A percentile compares a stretch with the other conserved stretches of the same genome.
phyloP scores from a whole-genome alignment of 92 coral and sea anemone species.

The Zoanthus solanderi region DNA sequence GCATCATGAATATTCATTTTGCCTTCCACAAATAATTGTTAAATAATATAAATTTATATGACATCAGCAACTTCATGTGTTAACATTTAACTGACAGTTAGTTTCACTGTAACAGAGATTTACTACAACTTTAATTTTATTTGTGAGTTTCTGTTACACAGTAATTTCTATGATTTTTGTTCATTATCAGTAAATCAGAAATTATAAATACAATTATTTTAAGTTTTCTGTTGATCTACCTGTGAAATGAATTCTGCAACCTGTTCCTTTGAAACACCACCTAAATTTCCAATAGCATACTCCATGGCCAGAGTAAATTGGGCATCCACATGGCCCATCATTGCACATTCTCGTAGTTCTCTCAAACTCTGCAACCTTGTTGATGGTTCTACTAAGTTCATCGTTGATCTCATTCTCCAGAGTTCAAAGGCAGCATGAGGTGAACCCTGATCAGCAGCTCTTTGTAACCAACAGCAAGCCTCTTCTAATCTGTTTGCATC shows the following conservation, averaged over 20 bases:
- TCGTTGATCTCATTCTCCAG: conserved; percentile 78
- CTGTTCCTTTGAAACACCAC: conserved; percentile 81
- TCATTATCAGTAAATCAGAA: too few species aligned
- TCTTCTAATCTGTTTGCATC: conserved; percentile 70
- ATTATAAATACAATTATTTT: too few species aligned
- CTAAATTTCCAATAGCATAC: conserved; percentile 88
- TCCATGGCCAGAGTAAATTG: conserved; percentile 89
- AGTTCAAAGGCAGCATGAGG: conserved; percentile 93
- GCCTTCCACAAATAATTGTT: too few species aligned
- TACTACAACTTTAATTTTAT: not conserved
- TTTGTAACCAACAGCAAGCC: conserved; percentile 82
- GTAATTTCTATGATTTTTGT: too few species aligned
- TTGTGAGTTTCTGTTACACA: too few species aligned
- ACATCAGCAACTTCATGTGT: too few species aligned
- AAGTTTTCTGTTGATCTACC: conserved; percentile 52
- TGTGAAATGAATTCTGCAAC: conserved; percentile 79
- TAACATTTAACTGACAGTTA: not conserved
- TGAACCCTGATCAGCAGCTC: conserved; percentile 81
- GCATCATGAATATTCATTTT: too few species aligned
- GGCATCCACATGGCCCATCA: conserved; percentile 80
- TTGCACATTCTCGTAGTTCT: conserved; percentile 90
- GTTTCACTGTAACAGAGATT: not conserved
- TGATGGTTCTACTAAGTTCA: conserved; percentile 77
- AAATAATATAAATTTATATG: too few species aligned
- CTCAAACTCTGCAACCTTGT: conserved; percentile 79